These are phyloP conservation scores for Bugula neritina DNA, from an alignment of 2,888 invertebrate species.

Conservation along the genomic window DNA sequence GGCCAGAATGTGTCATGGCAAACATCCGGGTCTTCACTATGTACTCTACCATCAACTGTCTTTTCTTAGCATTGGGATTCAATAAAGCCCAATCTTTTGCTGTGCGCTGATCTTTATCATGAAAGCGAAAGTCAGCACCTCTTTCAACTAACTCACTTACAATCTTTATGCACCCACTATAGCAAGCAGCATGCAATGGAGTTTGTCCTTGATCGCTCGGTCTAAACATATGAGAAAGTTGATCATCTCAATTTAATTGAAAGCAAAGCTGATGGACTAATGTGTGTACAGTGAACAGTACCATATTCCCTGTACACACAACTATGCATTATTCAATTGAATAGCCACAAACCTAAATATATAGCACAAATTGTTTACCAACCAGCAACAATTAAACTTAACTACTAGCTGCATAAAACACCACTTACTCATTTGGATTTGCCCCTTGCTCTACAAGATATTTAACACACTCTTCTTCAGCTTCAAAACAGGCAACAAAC, in stretches of 20 bases:
- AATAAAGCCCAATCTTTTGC: constrained; percentile 45
- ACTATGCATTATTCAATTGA: too few relatives aligned
- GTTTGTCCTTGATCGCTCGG: constrained; percentile 52
- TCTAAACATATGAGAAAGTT: constrained; percentile 35
- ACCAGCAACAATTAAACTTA: too few relatives aligned
- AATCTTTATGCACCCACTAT: constrained; percentile 45
- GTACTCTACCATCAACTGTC: constrained; percentile 43
- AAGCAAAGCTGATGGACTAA: too few relatives aligned
- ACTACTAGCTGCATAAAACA: too few relatives aligned
- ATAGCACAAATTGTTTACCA: too few relatives aligned
- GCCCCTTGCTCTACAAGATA: constrained; percentile 52
- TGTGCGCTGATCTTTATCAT: constrained; percentile 50
- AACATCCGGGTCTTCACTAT: constrained; percentile 43
- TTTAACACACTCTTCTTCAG: constrained; percentile 43
- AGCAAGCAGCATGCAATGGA: constrained; percentile 54
- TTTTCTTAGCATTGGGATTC: constrained; percentile 38
- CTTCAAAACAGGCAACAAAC: constrained; percentile 52
- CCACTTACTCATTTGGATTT: constrained; percentile 52
- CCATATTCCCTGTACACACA: too few relatives aligned
- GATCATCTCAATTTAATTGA: too few relatives aligned
- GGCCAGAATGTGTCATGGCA: constrained; percentile 38
- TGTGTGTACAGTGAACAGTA: too few relatives aligned
- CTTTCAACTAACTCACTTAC: constrained; percentile 48
- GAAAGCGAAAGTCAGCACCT: constrained; percentile 54
- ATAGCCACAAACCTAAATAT: too few relatives aligned